Evolutionary conservation across 2,888 invertebrate genomes (phyloP).

Genomic region (Epirrhoe tristata): DNA sequence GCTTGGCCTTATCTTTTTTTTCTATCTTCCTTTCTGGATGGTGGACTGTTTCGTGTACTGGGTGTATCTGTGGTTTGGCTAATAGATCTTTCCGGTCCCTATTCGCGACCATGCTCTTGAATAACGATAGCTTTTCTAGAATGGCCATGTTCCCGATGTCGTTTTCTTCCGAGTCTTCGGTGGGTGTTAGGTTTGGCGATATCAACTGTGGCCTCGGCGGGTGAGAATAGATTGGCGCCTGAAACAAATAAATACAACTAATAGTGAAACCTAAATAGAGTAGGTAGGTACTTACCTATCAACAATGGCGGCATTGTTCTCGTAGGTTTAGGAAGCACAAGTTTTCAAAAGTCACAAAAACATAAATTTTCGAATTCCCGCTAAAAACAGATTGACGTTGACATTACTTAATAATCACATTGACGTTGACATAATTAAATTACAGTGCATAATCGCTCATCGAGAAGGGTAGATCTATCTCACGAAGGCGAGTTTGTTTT

Average conservation of each 20-base stretch:
- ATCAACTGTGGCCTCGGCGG: constrained; percentile 40
- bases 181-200: constrained; percentile 2
- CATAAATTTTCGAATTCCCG: not conserved
- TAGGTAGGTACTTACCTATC: no score
- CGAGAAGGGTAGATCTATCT: no score
- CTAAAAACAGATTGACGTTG: not conserved
- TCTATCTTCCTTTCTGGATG: constrained; percentile 72
- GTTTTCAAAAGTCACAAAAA: not conserved
- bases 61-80: constrained; percentile 71
- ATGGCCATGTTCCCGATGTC: constrained; percentile 62
- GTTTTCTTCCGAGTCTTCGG: constrained; percentile 50
- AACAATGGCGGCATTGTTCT: not conserved
- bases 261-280: not conserved
- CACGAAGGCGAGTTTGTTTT: no score
- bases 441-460: no score
- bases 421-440: no score
- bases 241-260: constrained; percentile 33
- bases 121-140: constrained; percentile 69
- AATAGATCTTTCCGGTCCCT: constrained; percentile 60
- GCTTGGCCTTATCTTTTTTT: constrained; percentile 72
- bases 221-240: constrained; percentile 67
- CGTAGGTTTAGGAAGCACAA: no score
- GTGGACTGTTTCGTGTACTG: constrained; percentile 65
- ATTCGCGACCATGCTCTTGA: constrained; percentile 67
- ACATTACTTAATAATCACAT: not conserved